Evolutionary conservation across 2,113 vertebrate species (phyloP).

Genomic region (Rafetus swinhoei): DNA sequence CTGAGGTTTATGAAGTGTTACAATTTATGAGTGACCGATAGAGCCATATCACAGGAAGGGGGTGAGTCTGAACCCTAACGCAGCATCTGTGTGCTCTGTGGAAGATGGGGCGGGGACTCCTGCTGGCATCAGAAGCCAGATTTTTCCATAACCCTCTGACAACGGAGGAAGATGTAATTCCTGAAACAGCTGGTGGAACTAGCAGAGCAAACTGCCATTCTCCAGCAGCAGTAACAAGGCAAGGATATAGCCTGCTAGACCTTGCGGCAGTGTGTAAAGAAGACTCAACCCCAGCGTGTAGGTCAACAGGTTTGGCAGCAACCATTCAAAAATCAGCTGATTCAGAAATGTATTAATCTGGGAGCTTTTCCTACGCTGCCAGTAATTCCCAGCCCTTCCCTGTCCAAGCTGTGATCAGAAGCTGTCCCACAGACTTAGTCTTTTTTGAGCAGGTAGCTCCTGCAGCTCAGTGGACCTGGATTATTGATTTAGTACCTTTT

Average conservation of each 20-base stretch:
- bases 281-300: not conserved
- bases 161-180: not conserved
- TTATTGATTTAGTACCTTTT: conserved; percentile 33
- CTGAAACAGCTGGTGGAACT: not conserved
- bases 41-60: not conserved
- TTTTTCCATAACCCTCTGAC: not conserved
- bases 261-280: not conserved
- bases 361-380: not conserved
- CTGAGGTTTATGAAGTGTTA: not conserved
- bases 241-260: not conserved
- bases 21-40: not conserved
- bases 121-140: not conserved
- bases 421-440: not conserved
- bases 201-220: not conserved
- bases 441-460: not conserved
- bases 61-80: not conserved
- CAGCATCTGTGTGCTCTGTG: not conserved
- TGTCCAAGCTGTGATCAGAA: not conserved
- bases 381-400: not conserved
- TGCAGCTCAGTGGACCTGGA: rapidly evolving
- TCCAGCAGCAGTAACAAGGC: not conserved
- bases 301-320: not conserved
- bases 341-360: not conserved
- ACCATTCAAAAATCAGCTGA: conserved; percentile 11
- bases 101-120: not conserved